These are phyloP conservation scores for Atopsyche davidsoni DNA, from an alignment of 1,140 invertebrate genomes.

Conservation along the genomic window DNA sequence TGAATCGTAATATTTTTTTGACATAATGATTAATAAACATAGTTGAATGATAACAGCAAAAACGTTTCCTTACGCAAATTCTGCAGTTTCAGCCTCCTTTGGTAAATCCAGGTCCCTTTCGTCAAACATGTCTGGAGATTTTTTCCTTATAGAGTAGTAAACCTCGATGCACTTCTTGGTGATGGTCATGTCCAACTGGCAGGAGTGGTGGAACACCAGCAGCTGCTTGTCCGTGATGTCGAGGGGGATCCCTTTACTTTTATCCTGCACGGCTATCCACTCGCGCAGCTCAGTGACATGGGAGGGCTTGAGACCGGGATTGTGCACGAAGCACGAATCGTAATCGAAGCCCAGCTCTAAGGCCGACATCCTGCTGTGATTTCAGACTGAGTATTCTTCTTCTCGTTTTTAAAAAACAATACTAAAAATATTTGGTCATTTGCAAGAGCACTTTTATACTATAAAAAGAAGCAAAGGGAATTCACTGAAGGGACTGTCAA, in stretches of 20 bases:
- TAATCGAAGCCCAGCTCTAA: slow-evolving; percentile 25
- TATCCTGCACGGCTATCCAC: slow-evolving; percentile 15
- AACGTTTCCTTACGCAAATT: too few species aligned
- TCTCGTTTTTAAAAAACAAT: too few species aligned
- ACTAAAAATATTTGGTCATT: too few species aligned
- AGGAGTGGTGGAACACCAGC: slow-evolving; percentile 55
- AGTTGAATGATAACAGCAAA: too few species aligned
- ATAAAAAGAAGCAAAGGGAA: too few species aligned
- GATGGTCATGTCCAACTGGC: slow-evolving; percentile 49
- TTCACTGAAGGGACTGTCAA: too few species aligned
- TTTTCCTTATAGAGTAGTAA: slow-evolving; percentile 52
- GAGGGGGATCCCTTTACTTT: slow-evolving; percentile 36
- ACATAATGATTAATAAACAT: too few species aligned
- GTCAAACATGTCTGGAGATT: slow-evolving; percentile 54
- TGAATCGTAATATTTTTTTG: too few species aligned
- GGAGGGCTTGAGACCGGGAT: slow-evolving; percentile 18
- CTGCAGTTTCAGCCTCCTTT: slow-evolving; percentile 36
- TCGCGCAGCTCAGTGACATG: slow-evolving; percentile 18
- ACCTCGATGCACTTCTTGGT: slow-evolving; percentile 53
- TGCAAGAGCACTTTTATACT: too few species aligned
- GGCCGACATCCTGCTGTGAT: too few species aligned
- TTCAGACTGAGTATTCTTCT: too few species aligned
- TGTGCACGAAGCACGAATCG: slow-evolving; percentile 7
- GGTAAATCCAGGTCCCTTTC: slow-evolving; percentile 41
- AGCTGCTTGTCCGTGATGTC: slow-evolving; percentile 47